phyloP scores from a whole-genome alignment of 2,113 vertebrate genomes.

The Craseonycteris thonglongyai region DNA sequence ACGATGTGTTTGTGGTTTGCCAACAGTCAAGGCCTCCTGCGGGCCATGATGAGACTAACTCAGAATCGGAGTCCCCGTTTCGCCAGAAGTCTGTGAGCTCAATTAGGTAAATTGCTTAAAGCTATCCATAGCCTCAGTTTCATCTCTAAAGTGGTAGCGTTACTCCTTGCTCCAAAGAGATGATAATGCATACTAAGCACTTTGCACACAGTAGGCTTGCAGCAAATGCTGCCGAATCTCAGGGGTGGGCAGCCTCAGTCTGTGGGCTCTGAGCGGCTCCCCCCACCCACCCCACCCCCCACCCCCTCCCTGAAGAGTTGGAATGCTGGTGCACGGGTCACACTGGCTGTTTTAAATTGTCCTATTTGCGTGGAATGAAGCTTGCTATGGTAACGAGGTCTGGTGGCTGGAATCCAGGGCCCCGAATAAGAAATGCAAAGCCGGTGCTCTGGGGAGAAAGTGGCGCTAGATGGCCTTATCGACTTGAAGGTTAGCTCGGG shows the following conservation, averaged over 20 bases:
- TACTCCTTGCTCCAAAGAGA: neutral
- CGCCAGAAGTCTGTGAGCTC: neutral
- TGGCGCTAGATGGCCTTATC: neutral
- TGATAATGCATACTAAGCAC: neutral
- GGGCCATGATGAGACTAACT: neutral
- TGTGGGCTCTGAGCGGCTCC: no score
- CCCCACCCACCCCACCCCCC: no score
- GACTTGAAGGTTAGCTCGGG: neutral
- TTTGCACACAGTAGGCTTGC: neutral
- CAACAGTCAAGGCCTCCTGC: neutral
- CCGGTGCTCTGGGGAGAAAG: neutral
- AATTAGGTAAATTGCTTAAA: neutral
- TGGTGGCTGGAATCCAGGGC: slow-evolving; percentile 71
- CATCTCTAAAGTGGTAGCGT: neutral
- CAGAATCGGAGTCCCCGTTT: neutral
- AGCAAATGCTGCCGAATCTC: neutral
- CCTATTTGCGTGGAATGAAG: slow-evolving; percentile 65
- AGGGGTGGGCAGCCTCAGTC: accelerated
- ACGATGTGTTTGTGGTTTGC: neutral
- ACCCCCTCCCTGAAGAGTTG: no score
- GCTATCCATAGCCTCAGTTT: neutral
- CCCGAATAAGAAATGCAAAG: slow-evolving; percentile 54
- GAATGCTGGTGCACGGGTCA: neutral
- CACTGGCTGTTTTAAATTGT: slow-evolving; percentile 40
- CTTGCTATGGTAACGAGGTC: slow-evolving; percentile 68